These are phyloP conservation scores for Crotalus horridus DNA, from an alignment of 2,113 vertebrate species.

Conservation along the genomic window DNA sequence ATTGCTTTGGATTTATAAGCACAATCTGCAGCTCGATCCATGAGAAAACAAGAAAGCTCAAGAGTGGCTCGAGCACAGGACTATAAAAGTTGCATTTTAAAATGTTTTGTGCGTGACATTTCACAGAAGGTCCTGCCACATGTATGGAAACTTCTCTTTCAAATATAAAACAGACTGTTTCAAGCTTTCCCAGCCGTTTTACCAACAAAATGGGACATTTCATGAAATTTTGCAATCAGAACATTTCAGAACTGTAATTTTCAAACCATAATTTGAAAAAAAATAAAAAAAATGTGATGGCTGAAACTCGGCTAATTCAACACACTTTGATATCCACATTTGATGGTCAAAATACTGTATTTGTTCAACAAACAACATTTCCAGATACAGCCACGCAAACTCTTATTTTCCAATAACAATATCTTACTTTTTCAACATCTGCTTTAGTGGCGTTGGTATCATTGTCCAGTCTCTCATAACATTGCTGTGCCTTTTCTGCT, in stretches of 20 bases:
- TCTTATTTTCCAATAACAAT: not conserved
- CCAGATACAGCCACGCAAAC: not conserved
- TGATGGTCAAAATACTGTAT: not conserved
- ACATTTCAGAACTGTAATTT: not conserved
- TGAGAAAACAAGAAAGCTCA: not conserved
- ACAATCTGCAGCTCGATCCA: too few relatives aligned
- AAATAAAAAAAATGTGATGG: not conserved
- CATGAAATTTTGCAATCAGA: not conserved
- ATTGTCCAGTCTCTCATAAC: conserved; percentile 89
- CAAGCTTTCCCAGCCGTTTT: not conserved
- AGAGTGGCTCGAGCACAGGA: not conserved
- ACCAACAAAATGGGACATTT: not conserved
- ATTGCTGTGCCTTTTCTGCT: conserved; percentile 91
- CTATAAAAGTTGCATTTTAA: not conserved
- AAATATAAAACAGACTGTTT: not conserved
- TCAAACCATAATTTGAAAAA: not conserved
- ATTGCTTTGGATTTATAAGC: not conserved
- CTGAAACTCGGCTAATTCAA: not conserved
- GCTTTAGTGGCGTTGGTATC: conserved; percentile 97
- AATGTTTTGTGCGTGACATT: not conserved
- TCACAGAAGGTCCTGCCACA: not conserved
- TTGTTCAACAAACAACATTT: not conserved
- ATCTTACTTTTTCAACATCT: conserved; percentile 94
- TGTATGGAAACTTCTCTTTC: not conserved
- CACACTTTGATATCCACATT: not conserved